Evolutionary conservation across 2,888 invertebrate genomes (phyloP), one percentile per base, ranked within the genome.

Genomic region (Tromatobia lineatoria): DNA sequence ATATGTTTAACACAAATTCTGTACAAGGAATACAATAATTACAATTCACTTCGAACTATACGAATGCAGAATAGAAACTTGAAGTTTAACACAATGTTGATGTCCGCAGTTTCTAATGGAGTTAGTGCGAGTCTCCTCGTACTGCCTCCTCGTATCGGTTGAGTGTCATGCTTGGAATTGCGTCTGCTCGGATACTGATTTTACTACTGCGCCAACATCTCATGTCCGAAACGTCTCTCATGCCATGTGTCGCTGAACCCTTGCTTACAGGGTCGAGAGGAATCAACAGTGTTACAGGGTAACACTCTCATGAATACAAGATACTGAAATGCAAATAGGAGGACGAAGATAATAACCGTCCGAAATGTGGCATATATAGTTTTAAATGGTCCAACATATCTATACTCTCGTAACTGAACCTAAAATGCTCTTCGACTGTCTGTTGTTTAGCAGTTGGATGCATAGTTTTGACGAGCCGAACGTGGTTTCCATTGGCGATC

Each of bases 141-240:
- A n/a, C 29, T 61, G n/a, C 34, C n/a, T n/a, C n/a, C n/a, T n/a
- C 34, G 64, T 18, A 18, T 18, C 25, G 59, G 29, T 25, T n/a
- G 59, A 59, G 64, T 64, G 38, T 64, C 64, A 64, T 11, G 20
- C 64, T 20, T 18, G 38, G 20, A 11, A 38, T 38, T 20, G 38
- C 38, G 38, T 42, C 64, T 10, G 38, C n/a, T 64, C 64, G 0
- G 38, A 64, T 64, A 20, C 11, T 20, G 64, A 20, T 38, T 38
- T 64, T 64, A 64, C 64, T 20, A 64, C 64, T 64, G 18, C 20
- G 29, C 64, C 38, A 38, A 64, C 42, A 38, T 64, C 64, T 64
- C 64, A 38, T 38, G 64, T 20, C 18, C 20, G 38, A 38, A 57
- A 57, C 25, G 64, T 64, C 38, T 34, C 64, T 64, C 38, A 10